Evolutionary conservation across 2,888 invertebrate species (phyloP).

Genomic region (Stenolophus ochropezus): DNA sequence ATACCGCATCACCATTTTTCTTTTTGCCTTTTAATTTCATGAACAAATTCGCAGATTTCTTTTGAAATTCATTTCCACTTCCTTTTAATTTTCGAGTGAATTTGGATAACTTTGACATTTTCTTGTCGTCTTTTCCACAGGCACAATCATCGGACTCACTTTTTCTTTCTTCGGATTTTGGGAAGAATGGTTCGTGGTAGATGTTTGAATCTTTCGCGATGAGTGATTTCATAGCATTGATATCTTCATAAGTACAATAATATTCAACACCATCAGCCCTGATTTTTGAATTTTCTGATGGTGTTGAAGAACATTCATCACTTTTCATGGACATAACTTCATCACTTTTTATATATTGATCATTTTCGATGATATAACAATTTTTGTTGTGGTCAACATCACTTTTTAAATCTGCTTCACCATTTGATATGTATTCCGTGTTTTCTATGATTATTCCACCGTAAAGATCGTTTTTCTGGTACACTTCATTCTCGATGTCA

Average conservation of each 20-base stretch:
- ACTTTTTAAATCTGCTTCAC: constrained; percentile 36
- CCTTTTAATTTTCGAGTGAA: constrained; percentile 38
- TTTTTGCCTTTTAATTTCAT: constrained; percentile 47
- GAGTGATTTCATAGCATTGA: constrained; percentile 60
- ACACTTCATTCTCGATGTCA: constrained; percentile 29
- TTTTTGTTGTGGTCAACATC: constrained; percentile 64
- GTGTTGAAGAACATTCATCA: neutral
- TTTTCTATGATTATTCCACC: constrained; percentile 63
- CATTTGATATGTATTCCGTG: constrained; percentile 64
- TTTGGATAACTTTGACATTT: constrained; percentile 39
- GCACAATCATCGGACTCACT: constrained; percentile 37
- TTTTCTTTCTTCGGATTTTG: constrained; percentile 52
- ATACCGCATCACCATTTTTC: constrained; percentile 8
- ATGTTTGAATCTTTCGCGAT: constrained; percentile 35
- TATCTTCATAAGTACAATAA: constrained; percentile 63
- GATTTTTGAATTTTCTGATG: constrained; percentile 1
- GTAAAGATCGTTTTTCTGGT: constrained; percentile 46
- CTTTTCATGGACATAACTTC: constrained; percentile 56
- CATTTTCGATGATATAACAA: constrained; percentile 62
- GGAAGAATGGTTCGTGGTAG: constrained; percentile 59
- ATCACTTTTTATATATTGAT: constrained; percentile 58
- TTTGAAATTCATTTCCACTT: constrained; percentile 23
- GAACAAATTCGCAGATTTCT: constrained; percentile 47
- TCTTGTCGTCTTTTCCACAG: constrained; percentile 36
- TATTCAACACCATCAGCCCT: constrained; percentile 33